A percentile compares a stretch with the other conserved stretches of the same genome.
These are phyloP conservation scores for Poliocrania exsul DNA, from an alignment of 2,797 vertebrate genomes.

Conservation along the genomic window DNA sequence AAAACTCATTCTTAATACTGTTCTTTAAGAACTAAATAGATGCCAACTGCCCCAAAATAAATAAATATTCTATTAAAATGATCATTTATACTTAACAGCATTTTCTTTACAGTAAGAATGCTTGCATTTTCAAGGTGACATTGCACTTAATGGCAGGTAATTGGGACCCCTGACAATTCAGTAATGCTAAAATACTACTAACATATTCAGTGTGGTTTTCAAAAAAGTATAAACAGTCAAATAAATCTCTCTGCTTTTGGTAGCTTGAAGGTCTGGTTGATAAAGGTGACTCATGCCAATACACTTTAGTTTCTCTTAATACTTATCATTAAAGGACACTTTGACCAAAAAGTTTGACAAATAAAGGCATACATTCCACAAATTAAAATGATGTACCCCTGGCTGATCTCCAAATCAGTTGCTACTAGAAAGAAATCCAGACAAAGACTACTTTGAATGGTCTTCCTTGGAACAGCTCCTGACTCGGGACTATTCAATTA, in stretches of 20 bases:
- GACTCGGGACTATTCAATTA: not conserved
- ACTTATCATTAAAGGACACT: not conserved
- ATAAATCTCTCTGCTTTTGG: not conserved
- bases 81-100: not conserved
- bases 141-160: not conserved
- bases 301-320: not conserved
- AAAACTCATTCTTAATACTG: not conserved
- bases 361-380: not conserved
- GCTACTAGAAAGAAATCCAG: not conserved
- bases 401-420: not conserved
- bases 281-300: not conserved
- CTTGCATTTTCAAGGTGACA: not conserved
- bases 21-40: not conserved
- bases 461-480: not conserved
- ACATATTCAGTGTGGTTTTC: not conserved
- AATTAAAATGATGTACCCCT: not conserved
- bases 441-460: not conserved
- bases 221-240: not conserved
- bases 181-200: not conserved
- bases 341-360: not conserved
- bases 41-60: not conserved
- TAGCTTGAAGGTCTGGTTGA: not conserved
- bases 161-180: not conserved
- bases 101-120: not conserved
- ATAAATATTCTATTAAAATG: not conserved